These are phyloP conservation scores for Lutjanus argentimaculatus DNA, from an alignment of 2,797 vertebrate species.

Conservation along the genomic window DNA sequence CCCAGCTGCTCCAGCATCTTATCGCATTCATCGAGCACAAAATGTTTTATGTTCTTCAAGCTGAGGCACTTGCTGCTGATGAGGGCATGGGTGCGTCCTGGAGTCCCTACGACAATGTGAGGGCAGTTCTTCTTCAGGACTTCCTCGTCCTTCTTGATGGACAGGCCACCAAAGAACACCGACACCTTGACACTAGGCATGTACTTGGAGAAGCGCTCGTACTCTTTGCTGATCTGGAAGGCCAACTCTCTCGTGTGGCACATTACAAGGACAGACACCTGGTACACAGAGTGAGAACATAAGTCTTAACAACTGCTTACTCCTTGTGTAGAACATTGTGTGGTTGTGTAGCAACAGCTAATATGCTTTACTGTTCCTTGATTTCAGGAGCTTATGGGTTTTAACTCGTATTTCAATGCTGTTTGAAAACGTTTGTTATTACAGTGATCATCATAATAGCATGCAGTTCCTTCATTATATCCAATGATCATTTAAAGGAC, in stretches of 20 bases:
- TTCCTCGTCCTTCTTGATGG: conserved; percentile 92
- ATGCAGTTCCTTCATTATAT: too few relatives aligned
- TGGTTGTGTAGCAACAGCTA: not conserved
- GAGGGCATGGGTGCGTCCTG: conserved; percentile 90
- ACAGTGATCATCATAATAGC: too few relatives aligned
- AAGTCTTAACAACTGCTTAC: not conserved
- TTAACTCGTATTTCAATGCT: not conserved
- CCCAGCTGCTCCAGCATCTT: conserved; percentile 93
- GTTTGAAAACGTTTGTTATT: too few relatives aligned
- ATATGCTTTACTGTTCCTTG: not conserved
- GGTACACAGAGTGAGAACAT: not conserved
- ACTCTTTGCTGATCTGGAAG: conserved; percentile 96
- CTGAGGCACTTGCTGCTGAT: conserved; percentile 88
- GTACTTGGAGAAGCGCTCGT: conserved; percentile 95
- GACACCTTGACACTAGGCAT: conserved; percentile 93
- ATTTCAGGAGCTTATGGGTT: not conserved
- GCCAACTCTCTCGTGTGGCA: conserved; percentile 93
- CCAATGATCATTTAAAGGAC: too few relatives aligned
- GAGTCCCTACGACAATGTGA: conserved; percentile 92
- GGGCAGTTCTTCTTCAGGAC: conserved; percentile 91
- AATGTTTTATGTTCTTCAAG: conserved; percentile 92
- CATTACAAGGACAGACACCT: conserved; percentile 94
- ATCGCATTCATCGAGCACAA: conserved; percentile 93
- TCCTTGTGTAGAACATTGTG: not conserved
- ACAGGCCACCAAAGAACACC: conserved; percentile 91